phyloP scores from a whole-genome alignment of 2,797 vertebrate species.

The Ciconia nigra region DNA sequence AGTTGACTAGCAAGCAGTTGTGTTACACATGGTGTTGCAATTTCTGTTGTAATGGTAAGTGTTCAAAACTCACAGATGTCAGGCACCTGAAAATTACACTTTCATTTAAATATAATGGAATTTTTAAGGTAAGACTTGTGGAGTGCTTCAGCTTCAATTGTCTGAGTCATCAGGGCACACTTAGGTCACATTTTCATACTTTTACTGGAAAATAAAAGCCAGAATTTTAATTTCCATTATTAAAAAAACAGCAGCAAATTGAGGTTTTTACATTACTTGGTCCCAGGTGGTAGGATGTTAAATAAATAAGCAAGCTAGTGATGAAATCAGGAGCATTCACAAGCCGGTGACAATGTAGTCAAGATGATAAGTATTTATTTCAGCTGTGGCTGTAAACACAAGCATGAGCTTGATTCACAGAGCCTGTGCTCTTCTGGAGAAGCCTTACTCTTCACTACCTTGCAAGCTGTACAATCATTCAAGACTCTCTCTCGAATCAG shows the following conservation, averaged over 20 bases:
- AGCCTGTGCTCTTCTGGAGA: background rate
- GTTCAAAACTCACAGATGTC: background rate
- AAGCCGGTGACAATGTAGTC: background rate
- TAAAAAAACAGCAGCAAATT: background rate
- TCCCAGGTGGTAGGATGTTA: background rate
- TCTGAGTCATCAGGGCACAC: background rate
- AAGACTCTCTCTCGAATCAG: background rate
- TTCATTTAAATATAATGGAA: background rate
- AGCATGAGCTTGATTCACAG: background rate
- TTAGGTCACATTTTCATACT: background rate
- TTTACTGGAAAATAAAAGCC: background rate
- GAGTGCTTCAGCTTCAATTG: background rate
- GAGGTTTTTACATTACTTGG: background rate
- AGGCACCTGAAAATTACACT: background rate
- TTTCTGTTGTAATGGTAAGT: background rate
- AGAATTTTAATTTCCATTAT: background rate
- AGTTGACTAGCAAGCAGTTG: background rate
- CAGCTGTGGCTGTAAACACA: background rate
- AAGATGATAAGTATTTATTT: background rate
- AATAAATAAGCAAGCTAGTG: background rate
- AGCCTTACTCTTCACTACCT: background rate
- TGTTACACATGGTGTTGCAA: background rate
- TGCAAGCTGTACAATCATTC: background rate
- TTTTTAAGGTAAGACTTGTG: background rate
- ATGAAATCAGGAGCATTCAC: slow-evolving; percentile 18